A percentile compares a stretch with the other conserved stretches of the same genome.
Evolutionary conservation across 2,797 vertebrate species (phyloP).

Genomic region (Falco berigora): DNA sequence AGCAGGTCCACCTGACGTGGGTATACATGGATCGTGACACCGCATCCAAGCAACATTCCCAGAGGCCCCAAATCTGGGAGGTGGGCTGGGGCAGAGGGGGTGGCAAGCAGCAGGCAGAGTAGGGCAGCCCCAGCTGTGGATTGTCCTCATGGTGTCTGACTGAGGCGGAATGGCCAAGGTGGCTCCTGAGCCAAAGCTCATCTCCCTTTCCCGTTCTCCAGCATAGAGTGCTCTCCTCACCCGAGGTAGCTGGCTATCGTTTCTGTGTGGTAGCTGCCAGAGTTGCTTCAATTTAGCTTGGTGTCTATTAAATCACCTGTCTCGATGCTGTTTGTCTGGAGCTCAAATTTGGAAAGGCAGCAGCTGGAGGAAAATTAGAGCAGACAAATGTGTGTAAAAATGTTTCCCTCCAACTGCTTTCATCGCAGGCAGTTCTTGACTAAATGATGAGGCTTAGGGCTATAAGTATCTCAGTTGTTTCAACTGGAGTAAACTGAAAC

Average conservation of each 20-base stretch:
- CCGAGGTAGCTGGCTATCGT: neutral
- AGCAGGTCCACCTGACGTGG: neutral
- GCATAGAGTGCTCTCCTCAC: fast-evolving
- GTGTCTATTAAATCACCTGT: constrained; percentile 27
- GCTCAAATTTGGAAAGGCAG: constrained; percentile 44
- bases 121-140: neutral
- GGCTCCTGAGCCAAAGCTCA: neutral
- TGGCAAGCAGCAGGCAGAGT: neutral
- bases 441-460: constrained; percentile 51
- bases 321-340: neutral
- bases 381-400: constrained; percentile 28
- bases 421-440: constrained; percentile 30
- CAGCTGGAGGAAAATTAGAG: constrained; percentile 41
- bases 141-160: neutral
- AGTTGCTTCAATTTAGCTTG: neutral
- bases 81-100: fast-evolving
- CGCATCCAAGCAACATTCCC: neutral
- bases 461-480: constrained; percentile 41
- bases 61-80: neutral
- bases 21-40: fast-evolving
- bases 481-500: constrained; percentile 45
- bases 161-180: neutral
- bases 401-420: constrained; percentile 35
- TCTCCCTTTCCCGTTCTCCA: fast-evolving
- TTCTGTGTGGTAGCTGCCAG: neutral